phyloP scores from a whole-genome alignment of 2,113 vertebrate genomes.

The Paramormyrops kingsleyae region DNA sequence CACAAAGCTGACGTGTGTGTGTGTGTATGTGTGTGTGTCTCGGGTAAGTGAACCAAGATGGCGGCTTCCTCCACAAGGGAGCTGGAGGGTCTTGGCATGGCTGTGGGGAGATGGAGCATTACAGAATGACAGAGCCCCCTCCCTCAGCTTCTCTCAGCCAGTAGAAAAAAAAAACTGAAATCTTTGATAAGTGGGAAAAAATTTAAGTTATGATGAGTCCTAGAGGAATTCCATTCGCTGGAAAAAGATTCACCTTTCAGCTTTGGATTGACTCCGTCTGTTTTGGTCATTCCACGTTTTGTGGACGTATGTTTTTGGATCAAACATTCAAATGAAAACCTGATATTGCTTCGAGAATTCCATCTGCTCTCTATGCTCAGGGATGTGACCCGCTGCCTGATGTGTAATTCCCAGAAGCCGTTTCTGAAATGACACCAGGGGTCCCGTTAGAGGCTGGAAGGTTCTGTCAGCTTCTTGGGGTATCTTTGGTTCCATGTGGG shows the following conservation, averaged over 20 bases:
- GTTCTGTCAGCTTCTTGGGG: constrained; percentile 13
- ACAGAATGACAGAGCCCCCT: not conserved
- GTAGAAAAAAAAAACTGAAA: constrained; percentile 17
- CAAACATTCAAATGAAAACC: not conserved
- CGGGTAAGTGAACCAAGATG: not conserved
- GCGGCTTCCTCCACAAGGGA: not conserved
- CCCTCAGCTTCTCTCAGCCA: not conserved
- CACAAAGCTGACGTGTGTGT: not conserved
- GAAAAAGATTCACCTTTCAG: not conserved
- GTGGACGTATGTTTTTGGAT: not conserved
- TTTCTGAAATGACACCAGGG: constrained; percentile 32
- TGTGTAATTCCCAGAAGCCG: constrained; percentile 47
- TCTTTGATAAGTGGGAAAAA: not conserved
- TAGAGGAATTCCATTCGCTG: not conserved
- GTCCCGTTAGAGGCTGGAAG: constrained; percentile 17
- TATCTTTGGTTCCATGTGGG: not conserved
- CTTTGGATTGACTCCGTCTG: not conserved
- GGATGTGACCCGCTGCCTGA: not conserved
- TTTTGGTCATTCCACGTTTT: not conserved
- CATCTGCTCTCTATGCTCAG: not conserved
- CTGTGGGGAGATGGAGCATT: too few species aligned
- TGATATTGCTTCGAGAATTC: not conserved
- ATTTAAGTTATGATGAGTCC: not conserved
- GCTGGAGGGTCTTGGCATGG: not conserved
- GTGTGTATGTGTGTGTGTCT: not conserved